phyloP scores from a whole-genome alignment of 2,113 vertebrate genomes.

The Rhinolophus sinicus region DNA sequence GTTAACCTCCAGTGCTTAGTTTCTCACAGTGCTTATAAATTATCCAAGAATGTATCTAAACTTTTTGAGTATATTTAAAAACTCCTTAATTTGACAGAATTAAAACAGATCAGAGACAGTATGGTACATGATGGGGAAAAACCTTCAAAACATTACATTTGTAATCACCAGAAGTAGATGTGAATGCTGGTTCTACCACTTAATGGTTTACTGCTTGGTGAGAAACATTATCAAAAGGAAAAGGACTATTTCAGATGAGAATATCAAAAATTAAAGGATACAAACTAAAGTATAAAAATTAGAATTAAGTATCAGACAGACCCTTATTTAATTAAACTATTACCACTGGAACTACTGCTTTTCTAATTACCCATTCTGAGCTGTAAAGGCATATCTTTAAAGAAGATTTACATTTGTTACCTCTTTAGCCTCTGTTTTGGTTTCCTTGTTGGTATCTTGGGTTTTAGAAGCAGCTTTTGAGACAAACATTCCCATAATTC shows the following conservation, averaged over 20 bases:
- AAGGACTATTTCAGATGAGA: background rate
- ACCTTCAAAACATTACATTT: background rate
- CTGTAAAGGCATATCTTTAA: background rate
- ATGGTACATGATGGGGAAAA: background rate
- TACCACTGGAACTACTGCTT: background rate
- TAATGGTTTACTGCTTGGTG: background rate
- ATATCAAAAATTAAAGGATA: background rate
- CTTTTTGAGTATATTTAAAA: slow-evolving; percentile 45
- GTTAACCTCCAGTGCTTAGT: slow-evolving; percentile 40
- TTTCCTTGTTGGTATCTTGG: slow-evolving; percentile 86
- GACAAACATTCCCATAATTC: slow-evolving; percentile 96
- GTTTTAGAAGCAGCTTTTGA: slow-evolving; percentile 85
- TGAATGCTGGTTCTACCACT: background rate
- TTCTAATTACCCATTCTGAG: background rate
- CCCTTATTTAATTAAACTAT: background rate
- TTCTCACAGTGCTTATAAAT: slow-evolving; percentile 16
- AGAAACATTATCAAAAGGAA: slow-evolving; percentile 32
- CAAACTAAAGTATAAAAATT: background rate
- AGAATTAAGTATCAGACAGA: background rate
- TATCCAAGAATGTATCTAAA: slow-evolving; percentile 3
- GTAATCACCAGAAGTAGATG: background rate
- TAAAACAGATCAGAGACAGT: slow-evolving; percentile 46
- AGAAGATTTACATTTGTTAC: slow-evolving; percentile 83
- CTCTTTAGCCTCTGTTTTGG: slow-evolving; percentile 88
- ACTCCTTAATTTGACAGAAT: slow-evolving; percentile 49